Base-by-base conservation (phyloP, 2,113 vertebrate species). In the Arvicanthis niloticus region DNA sequence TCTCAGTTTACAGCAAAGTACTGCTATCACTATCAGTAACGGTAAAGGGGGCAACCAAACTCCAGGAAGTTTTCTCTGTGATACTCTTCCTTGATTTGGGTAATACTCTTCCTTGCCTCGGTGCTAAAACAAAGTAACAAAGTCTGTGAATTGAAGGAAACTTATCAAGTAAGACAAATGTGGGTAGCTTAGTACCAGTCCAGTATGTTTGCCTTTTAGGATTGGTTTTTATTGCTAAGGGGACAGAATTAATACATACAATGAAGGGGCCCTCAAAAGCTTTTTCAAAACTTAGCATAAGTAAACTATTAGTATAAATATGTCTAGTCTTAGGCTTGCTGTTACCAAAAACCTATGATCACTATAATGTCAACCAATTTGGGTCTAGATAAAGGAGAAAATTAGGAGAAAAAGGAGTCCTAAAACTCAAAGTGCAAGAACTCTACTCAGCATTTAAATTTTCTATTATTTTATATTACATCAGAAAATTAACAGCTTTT, bases 71-170 rank as follows among this genome's bases (percentile, higher is more conserved):
- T 2, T 80, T 26, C 6, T 8, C 37, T 5, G 0, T 13, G 1
- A 31, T 62, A 4, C 2, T 29, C 0, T 70, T 88, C 21, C 31
- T 88, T 70, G 45, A 45, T 1, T 12, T 0, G 0, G 22, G 0
- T 13, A 2, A 31, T 62, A 4, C 2, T 29, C 0, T 70, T 88
- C 21, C 31, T 88, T 65, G 40, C 40, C 2, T 10, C 0, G 0
- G 19, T 78, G 73, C 93, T 95, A 95, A 94, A 96, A 94, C 37
- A 95, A 80, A 96, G 17, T 88, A 76, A 88, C 13, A 88, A 80
- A 89, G 37, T 42, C 60, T 91, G 37, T 93, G 70, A 95, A 15
- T 16, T 70, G 34, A 1, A 94, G 92, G 53, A 85, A 94, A 91
- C 58, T 51, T 58, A 88, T 37, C 40, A 92, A 76, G 67, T 45